Percentiles rank a stretch among this genome's conserved stretches.
Evolutionary conservation across 2,888 invertebrate species (phyloP).

Genomic region (Gandaritis pyraliata): DNA sequence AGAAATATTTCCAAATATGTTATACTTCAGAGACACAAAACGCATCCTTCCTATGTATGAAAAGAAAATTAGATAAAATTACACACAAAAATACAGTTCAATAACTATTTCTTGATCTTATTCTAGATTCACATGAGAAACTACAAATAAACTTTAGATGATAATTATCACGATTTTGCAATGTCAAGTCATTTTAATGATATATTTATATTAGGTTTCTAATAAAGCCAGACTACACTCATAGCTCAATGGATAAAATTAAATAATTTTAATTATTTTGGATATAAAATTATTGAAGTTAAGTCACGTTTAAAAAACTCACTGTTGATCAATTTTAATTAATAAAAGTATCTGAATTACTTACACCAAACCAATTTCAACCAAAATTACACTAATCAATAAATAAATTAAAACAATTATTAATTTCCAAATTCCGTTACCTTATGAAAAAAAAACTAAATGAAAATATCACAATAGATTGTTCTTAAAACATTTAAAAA

Average conservation of each 20-base stretch:
- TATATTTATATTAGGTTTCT: not conserved
- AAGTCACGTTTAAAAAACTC: conserved; percentile 17
- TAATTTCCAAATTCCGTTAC: conserved; percentile 21
- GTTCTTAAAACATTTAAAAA: conserved; percentile 25
- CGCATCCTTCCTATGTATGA: conserved; percentile 31
- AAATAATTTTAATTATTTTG: not conserved
- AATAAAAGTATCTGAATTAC: conserved; percentile 16
- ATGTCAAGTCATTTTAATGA: conserved; percentile 4
- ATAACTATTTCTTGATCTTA: conserved; percentile 3
- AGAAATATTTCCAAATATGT: conserved; percentile 37
- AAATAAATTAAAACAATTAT: conserved; percentile 18
- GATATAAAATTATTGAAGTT: not conserved
- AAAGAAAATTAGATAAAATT: conserved; percentile 25
- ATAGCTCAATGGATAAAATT: not conserved
- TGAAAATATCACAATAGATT: conserved; percentile 33
- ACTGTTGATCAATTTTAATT: not conserved
- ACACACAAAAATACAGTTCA: conserved; percentile 23
- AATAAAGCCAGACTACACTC: conserved; percentile 4
- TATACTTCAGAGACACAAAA: conserved; percentile 29
- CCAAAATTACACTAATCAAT: conserved; percentile 7
- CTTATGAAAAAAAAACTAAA: conserved; percentile 27
- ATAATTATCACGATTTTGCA: conserved; percentile 22
- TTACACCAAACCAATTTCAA: conserved; percentile 1
- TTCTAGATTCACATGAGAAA: conserved; percentile 2
- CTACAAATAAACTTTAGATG: conserved; percentile 12